Evolutionary conservation across 1,140 invertebrate species (phyloP).

Genomic region (Ceratitis capitata): DNA sequence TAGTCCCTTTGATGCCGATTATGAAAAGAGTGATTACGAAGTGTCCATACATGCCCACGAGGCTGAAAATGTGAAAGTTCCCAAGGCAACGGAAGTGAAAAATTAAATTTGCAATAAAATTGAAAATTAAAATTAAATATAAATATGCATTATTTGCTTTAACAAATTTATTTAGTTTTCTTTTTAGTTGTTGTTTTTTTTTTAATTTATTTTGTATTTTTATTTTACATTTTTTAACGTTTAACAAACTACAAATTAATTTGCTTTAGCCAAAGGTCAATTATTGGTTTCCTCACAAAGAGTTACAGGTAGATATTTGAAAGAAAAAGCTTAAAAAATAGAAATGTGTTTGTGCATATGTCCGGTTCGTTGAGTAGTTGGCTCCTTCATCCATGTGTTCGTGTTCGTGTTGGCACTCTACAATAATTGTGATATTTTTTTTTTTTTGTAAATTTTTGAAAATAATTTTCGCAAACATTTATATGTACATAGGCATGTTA

Average conservation of each 20-base stretch:
- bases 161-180: background rate
- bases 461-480: no score
- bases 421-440: no score
- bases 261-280: conserved; percentile 2
- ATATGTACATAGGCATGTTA: no score
- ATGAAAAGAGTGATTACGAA: conserved; percentile 61
- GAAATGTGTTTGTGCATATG: background rate
- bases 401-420: no score
- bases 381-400: no score
- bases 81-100: conserved; percentile 1
- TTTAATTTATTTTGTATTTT: background rate
- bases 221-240: background rate
- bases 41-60: conserved; percentile 46
- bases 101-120: background rate
- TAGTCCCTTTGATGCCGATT: conserved; percentile 63
- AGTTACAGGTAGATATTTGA: background rate
- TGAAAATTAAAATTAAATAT: conserved; percentile 8
- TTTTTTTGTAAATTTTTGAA: no score
- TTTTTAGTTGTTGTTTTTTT: background rate
- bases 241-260: background rate
- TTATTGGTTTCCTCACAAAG: background rate
- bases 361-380: background rate
- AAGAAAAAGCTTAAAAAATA: background rate
- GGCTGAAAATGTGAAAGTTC: background rate
- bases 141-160: background rate